Evolutionary conservation across 2,113 vertebrate species (phyloP).

Genomic region (Numida meleagris): DNA sequence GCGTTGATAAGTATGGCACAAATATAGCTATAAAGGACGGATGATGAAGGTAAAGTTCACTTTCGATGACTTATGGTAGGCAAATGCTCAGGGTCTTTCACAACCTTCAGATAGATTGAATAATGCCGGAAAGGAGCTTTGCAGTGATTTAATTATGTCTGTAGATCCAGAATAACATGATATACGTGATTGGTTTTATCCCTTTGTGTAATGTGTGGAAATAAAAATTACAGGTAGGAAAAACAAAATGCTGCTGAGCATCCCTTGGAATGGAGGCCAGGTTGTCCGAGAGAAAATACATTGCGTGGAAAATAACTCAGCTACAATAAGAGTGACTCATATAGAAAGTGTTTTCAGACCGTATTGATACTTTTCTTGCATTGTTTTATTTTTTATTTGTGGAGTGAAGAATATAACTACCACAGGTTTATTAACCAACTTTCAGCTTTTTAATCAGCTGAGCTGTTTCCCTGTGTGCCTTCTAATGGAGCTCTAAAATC

Average conservation of each 20-base stretch:
- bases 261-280: neutral
- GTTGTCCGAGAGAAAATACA: neutral
- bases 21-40: neutral
- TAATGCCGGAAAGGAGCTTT: neutral
- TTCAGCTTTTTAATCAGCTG: neutral
- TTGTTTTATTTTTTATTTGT: neutral
- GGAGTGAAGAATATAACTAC: neutral
- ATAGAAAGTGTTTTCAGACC: rapidly evolving
- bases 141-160: neutral
- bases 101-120: neutral
- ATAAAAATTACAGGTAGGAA: neutral
- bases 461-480: neutral
- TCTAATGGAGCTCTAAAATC: neutral
- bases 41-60: neutral
- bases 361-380: neutral
- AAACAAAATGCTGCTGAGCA: neutral
- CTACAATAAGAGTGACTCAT: rapidly evolving
- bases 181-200: neutral
- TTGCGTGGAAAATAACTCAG: neutral
- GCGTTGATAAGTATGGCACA: rapidly evolving
- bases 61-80: neutral
- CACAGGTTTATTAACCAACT: neutral
- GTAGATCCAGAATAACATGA: neutral
- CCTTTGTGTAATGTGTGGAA: neutral
- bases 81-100: rapidly evolving